A percentile compares a stretch with the other conserved stretches of the same genome.
phyloP scores from a whole-genome alignment of 2,888 invertebrate genomes.

The Drosophila differens region DNA sequence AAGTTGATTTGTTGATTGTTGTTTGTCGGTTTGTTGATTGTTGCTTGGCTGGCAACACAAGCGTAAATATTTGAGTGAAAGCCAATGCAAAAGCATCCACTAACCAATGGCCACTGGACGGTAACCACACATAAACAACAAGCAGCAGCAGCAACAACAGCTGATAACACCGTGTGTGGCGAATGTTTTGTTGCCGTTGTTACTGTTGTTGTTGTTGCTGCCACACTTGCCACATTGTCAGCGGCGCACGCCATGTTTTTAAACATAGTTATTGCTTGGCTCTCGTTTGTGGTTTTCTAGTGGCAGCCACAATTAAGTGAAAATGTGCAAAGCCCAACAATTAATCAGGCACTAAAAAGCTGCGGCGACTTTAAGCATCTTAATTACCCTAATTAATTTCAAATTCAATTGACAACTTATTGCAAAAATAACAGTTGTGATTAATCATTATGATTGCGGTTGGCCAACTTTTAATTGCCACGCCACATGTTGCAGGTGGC shows the following conservation, averaged over 20 bases:
- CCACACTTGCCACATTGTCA: conserved; percentile 15
- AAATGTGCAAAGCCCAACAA: conserved; percentile 53
- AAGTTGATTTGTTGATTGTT: conserved; percentile 33
- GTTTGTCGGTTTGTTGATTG: not conserved
- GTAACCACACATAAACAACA: conserved; percentile 3
- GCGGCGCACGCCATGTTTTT: conserved; percentile 42
- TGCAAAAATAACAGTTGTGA: not conserved
- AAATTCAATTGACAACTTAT: conserved; percentile 28
- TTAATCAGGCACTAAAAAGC: conserved; percentile 22
- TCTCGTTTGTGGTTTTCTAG: conserved; percentile 37
- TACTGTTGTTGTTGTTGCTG: conserved; percentile 33
- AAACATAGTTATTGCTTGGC: conserved; percentile 24
- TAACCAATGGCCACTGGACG: conserved; percentile 31
- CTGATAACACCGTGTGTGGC: conserved; percentile 59
- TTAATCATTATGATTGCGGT: not conserved
- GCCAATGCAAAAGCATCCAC: conserved; percentile 40
- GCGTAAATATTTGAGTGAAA: conserved; percentile 77
- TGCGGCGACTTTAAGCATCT: conserved; percentile 8
- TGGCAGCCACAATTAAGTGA: conserved; percentile 49
- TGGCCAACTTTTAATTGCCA: conserved; percentile 34
- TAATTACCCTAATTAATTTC: conserved; percentile 16
- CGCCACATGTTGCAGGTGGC: conserved; percentile 6
- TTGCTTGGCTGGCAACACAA: conserved; percentile 16
- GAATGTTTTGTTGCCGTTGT: conserved; percentile 2
- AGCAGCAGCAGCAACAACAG: conserved; percentile 23